Base-by-base conservation (phyloP, 1,140 invertebrate genomes). In the Pseudomyrmex gracilis region DNA sequence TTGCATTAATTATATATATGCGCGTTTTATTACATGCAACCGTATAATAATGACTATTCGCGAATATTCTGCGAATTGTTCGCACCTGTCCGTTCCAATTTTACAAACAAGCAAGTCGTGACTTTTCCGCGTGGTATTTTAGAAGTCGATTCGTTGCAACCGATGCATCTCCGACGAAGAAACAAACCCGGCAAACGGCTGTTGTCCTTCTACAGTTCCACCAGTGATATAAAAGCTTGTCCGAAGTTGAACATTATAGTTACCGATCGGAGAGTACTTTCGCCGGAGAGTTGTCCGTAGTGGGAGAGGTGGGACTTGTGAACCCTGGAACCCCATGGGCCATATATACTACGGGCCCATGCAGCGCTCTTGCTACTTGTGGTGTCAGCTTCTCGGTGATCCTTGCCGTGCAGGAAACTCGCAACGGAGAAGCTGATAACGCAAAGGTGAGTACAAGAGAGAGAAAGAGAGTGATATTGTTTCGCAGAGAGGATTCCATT, bases 281-380 rank as follows among this genome's bases (percentile, higher is more conserved):
- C 93, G 92, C 93, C 91, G 87, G 87, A 88, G 91, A 87, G 63
- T 63, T 22, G 63, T 47, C 10, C 78, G 89, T 89, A 92, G 92
- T 93, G 92, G 92, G 92, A 91, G 92, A 93, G 92, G 80, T 85
- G 86, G 84, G 92, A 93, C 90, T 91, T 91, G 90, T 91, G 90
- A 92, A 93, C 89, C 90, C 90, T 90, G 90, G 87, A 89, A 87
- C 87, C 86, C 87, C 88, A 90, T 90, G 89, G 88, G 87, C 89
- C 86, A 90, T 91, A 92, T 92, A 93, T 91, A 92, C 87, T 83
- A 89, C 87, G 86, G 85, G 85, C 76, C 73, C 89, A 88, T 92
- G 84, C 90, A 90, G 89, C 78, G 89, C 90, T 92, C 90, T 86
- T 89, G 87, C 88, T 91, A 91, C 88, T 91, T 85, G 73, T 77